A percentile compares a stretch with the other conserved stretches of the same genome.
Evolutionary conservation across 2,888 invertebrate species (phyloP).

Genomic region (Clivina fossor): DNA sequence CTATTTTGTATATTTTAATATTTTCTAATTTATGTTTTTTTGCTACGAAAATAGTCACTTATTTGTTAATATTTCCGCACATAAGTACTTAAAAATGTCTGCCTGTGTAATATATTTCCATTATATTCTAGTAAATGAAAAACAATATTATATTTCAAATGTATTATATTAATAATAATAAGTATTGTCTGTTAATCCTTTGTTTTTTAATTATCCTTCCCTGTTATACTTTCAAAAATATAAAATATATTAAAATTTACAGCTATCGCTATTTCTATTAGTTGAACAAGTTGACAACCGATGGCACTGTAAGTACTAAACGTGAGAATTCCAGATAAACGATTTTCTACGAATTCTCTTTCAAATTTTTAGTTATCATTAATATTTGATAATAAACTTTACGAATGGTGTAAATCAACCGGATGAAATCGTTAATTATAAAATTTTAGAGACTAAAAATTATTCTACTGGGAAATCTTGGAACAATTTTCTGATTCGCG

Average conservation of each 20-base stretch:
- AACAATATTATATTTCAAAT: conserved; percentile 44
- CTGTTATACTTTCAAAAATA: too few relatives aligned
- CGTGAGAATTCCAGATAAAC: not conserved
- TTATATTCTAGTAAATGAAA: conserved; percentile 14
- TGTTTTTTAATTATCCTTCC: conserved; percentile 6
- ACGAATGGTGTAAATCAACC: not conserved
- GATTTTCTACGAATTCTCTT: not conserved
- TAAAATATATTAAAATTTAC: too few relatives aligned
- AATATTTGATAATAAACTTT: not conserved
- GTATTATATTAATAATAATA: conserved; percentile 51
- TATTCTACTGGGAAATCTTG: not conserved
- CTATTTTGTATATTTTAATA: conserved; percentile 21
- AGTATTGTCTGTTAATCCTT: conserved; percentile 49
- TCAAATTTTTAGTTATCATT: not conserved
- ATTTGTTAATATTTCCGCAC: conserved; percentile 25
- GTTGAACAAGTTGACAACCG: not conserved
- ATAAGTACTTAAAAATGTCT: conserved; percentile 22
- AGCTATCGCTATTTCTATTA: not conserved
- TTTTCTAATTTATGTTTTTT: conserved; percentile 9
- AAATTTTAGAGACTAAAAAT: not conserved
- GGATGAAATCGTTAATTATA: conserved; percentile 2
- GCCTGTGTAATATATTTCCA: conserved; percentile 34
- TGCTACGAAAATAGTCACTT: conserved; percentile 9
- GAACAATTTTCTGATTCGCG: not conserved
- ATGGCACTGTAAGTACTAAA: not conserved